Percentiles rank a stretch among this genome's conserved stretches.
Conservation (phyloP, 2,888 invertebrate genomes). For the Ctenicera cuprea region DNA sequence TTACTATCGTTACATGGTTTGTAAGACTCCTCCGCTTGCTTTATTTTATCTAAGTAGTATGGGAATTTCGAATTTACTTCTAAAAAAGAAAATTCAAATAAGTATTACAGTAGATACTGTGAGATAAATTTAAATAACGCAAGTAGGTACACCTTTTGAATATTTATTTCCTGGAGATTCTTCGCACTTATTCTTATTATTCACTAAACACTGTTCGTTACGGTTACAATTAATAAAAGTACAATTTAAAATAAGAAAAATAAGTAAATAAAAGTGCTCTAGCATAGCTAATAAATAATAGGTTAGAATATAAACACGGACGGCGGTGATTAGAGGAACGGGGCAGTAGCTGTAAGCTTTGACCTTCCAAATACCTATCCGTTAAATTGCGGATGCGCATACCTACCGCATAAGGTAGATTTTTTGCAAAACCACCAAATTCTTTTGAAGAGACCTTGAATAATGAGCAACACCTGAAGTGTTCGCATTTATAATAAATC, state of each 20-base stretch:
- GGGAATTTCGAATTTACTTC: conserved; percentile 73
- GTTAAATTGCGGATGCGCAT: too few species aligned
- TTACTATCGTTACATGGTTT: conserved; percentile 75
- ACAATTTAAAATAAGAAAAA: conserved; percentile 8
- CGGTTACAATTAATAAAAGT: conserved; percentile 35
- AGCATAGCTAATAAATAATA: conserved; percentile 7
- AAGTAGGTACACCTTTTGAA: conserved; percentile 62
- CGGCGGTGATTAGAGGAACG: neutral
- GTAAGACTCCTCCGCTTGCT: conserved; percentile 74
- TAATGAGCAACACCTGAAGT: too few species aligned
- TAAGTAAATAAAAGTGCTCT: conserved; percentile 8
- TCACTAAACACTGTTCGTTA: conserved; percentile 59
- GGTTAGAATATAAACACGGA: conserved; percentile 12
- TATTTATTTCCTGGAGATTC: conserved; percentile 64
- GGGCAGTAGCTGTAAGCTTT: too few species aligned
- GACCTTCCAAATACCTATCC: too few species aligned
- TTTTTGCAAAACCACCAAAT: too few species aligned
- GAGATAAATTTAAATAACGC: neutral
- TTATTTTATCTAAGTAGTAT: conserved; percentile 71
- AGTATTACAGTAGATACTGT: neutral
- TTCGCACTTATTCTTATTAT: conserved; percentile 59
- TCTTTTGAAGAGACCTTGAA: too few species aligned
- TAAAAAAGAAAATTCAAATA: conserved; percentile 65
- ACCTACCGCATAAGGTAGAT: too few species aligned
- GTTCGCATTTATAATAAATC: too few species aligned